These are phyloP conservation scores for Ginglymostoma cirratum DNA, from an alignment of 2,113 vertebrate genomes.

Conservation along the genomic window DNA sequence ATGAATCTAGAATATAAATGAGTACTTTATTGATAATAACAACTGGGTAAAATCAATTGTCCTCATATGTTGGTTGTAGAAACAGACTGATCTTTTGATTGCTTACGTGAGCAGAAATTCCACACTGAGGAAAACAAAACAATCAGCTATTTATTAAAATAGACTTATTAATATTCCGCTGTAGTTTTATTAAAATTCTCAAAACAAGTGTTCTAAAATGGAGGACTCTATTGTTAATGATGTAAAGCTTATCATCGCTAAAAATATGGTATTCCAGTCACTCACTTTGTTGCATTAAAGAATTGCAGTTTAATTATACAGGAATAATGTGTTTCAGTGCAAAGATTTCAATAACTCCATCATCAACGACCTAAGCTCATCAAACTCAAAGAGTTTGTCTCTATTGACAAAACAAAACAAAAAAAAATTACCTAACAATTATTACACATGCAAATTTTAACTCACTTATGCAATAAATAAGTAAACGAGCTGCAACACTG, in stretches of 20 bases:
- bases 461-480: not conserved
- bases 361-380: not conserved
- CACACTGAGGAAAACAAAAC: not conserved
- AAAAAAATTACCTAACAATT: not conserved
- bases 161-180: not conserved
- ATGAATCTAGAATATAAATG: constrained; percentile 4
- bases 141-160: constrained; percentile 18
- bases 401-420: not conserved
- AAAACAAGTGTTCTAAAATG: constrained; percentile 10
- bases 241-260: not conserved
- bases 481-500: not conserved
- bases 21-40: not conserved
- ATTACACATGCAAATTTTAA: not conserved
- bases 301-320: not conserved
- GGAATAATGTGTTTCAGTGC: not conserved
- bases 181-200: constrained; percentile 12
- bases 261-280: not conserved
- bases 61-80: not conserved
- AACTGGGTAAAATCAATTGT: not conserved
- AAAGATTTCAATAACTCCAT: constrained; percentile 6
- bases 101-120: not conserved
- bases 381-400: not conserved
- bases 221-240: constrained; percentile 32
- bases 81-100: constrained; percentile 22
- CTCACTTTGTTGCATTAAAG: constrained; percentile 4